These are phyloP conservation scores for Hemaris fuciformis DNA, from an alignment of 2,888 invertebrate genomes.

Conservation along the genomic window DNA sequence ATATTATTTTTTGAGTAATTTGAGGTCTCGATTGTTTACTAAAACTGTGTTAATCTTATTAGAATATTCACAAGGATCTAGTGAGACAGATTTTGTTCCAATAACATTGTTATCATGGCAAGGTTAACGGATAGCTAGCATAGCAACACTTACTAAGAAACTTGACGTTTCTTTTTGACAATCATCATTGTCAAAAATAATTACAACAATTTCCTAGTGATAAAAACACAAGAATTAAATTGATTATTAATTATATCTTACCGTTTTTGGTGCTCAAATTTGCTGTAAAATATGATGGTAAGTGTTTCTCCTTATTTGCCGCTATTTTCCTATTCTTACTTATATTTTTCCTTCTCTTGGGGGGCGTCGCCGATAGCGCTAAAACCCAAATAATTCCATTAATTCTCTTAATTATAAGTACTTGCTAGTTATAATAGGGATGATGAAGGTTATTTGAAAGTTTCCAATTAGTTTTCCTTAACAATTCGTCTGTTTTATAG, in stretches of 20 bases:
- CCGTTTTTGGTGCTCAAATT: not conserved
- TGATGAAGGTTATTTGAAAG: constrained; percentile 15
- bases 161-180: constrained; percentile 15
- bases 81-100: too few relatives aligned
- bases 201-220: not conserved
- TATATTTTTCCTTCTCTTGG: constrained; percentile 21
- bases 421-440: constrained; percentile 19
- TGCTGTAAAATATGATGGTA: constrained; percentile 57
- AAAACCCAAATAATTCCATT: constrained; percentile 17
- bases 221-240: not conserved
- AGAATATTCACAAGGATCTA: too few relatives aligned
- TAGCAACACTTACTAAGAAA: not conserved
- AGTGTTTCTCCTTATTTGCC: constrained; percentile 27
- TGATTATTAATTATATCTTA: not conserved
- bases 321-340: constrained; percentile 10
- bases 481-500: not conserved
- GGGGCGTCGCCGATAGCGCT: constrained; percentile 48
- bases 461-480: not conserved
- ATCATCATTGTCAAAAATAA: constrained; percentile 16
- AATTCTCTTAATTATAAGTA: constrained; percentile 16
- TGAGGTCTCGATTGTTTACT: too few relatives aligned
- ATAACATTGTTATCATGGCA: too few relatives aligned
- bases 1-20: too few relatives aligned
- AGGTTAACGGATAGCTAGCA: too few relatives aligned
- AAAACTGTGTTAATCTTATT: too few relatives aligned